A percentile compares a stretch with the other conserved stretches of the same genome.
Evolutionary conservation across 2,888 invertebrate species (phyloP).

Genomic region (Andrena bicolor): DNA sequence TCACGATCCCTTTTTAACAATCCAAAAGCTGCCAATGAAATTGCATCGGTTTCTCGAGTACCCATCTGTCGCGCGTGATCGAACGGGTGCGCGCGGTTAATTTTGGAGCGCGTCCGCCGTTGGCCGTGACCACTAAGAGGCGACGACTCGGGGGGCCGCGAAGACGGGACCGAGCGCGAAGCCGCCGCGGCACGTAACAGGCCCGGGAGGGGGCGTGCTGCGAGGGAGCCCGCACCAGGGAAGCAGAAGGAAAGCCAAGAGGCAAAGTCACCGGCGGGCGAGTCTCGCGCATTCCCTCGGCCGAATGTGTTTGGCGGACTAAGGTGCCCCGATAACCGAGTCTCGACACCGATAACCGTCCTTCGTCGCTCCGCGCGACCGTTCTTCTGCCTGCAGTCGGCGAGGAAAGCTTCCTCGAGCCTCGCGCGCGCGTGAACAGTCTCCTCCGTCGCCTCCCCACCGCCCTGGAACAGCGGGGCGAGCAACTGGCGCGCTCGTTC

Average conservation of each 20-base stretch:
- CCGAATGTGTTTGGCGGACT: conserved; percentile 37
- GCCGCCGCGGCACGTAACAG: conserved; percentile 15
- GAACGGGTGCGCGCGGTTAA: conserved; percentile 36
- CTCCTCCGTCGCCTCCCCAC: background rate
- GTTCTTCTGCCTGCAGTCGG: conserved; percentile 8
- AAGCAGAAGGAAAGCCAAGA: conserved; percentile 13
- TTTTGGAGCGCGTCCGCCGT: conserved; percentile 39
- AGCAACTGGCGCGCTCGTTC: background rate
- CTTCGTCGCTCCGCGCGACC: background rate
- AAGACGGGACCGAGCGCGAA: conserved; percentile 13
- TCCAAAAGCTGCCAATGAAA: too few relatives aligned
- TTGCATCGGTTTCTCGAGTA: background rate
- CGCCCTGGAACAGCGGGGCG: background rate
- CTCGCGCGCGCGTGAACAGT: background rate
- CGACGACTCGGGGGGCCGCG: conserved; percentile 3
- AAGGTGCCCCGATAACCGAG: conserved; percentile 18
- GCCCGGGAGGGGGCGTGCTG: conserved; percentile 1
- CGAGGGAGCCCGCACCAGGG: conserved; percentile 20
- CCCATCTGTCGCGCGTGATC: too few relatives aligned
- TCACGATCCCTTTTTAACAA: too few relatives aligned
- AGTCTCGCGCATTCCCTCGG: conserved; percentile 44
- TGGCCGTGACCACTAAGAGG: conserved; percentile 41
- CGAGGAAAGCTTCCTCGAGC: background rate
- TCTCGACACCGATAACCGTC: background rate
- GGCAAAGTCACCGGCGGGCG: conserved; percentile 24